Evolutionary conservation across 2,113 vertebrate genomes (phyloP).

Genomic region (Myrmecophaga tridactyla): DNA sequence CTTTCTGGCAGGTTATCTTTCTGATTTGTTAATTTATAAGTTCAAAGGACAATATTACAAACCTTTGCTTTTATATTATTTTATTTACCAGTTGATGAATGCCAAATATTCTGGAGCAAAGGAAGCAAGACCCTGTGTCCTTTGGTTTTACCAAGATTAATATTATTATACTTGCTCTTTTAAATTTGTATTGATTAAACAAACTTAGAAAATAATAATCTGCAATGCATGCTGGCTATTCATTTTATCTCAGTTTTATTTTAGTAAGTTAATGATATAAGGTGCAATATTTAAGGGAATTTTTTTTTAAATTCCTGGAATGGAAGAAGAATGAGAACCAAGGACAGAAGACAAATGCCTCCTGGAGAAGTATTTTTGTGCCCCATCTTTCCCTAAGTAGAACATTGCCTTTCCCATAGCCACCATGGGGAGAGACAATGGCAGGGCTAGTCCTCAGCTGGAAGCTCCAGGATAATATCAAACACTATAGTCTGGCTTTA

Average conservation of each 20-base stretch:
- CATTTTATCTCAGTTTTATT: neutral
- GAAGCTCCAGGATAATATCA: no score
- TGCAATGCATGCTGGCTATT: neutral
- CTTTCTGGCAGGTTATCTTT: conserved; percentile 90
- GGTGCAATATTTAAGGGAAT: neutral
- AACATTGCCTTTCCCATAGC: neutral
- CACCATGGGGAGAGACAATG: neutral
- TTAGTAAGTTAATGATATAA: neutral
- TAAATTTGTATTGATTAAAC: neutral
- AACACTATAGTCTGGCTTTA: neutral
- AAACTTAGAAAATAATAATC: neutral
- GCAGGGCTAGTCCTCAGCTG: neutral
- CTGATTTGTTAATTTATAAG: conserved; percentile 82
- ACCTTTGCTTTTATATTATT: conserved; percentile 92
- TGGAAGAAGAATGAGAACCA: neutral
- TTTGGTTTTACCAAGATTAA: neutral
- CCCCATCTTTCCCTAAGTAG: neutral
- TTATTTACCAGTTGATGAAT: conserved; percentile 89
- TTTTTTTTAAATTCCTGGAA: no score
- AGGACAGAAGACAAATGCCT: neutral
- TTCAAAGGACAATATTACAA: conserved; percentile 92
- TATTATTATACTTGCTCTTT: conserved; percentile 1
- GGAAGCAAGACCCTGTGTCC: conserved; percentile 56
- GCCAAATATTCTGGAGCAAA: conserved; percentile 85
- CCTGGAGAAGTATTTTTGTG: neutral